These are phyloP conservation scores for Papilio polyxenes DNA, from an alignment of 1,140 invertebrate species.

Conservation along the genomic window DNA sequence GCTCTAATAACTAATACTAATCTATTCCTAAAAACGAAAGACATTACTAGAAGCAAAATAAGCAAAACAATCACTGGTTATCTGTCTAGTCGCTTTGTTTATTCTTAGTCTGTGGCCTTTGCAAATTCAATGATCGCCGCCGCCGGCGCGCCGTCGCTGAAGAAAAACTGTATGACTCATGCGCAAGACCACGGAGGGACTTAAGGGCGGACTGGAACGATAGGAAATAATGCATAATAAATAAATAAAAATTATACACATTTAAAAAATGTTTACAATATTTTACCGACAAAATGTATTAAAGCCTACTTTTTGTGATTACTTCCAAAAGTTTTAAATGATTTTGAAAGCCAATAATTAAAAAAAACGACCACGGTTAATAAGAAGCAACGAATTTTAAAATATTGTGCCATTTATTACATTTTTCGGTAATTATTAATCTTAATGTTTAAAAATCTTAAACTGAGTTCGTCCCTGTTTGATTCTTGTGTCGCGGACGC, in stretches of 20 bases:
- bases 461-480: background rate
- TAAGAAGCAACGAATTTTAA: no score
- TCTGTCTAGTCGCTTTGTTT: slow-evolving; percentile 27
- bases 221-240: background rate
- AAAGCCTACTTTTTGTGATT: no score
- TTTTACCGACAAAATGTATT: no score
- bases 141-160: slow-evolving; percentile 44
- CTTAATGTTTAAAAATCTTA: background rate
- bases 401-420: no score
- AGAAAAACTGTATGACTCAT: slow-evolving; percentile 54
- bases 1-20: background rate
- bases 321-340: no score
- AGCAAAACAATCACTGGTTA: slow-evolving; percentile 6
- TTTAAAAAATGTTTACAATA: no score
- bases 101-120: slow-evolving; percentile 43
- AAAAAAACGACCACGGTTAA: no score
- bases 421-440: background rate
- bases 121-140: slow-evolving; percentile 46
- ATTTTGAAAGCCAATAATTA: no score
- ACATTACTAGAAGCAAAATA: background rate
- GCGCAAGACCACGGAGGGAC: slow-evolving; percentile 41
- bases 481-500: slow-evolving; percentile 22
- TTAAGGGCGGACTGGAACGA: background rate
- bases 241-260: background rate
- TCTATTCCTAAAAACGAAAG: background rate